A percentile compares a stretch with the other conserved stretches of the same genome.
Conservation (phyloP, 1,140 invertebrate genomes). For the Drosophila lini region DNA sequence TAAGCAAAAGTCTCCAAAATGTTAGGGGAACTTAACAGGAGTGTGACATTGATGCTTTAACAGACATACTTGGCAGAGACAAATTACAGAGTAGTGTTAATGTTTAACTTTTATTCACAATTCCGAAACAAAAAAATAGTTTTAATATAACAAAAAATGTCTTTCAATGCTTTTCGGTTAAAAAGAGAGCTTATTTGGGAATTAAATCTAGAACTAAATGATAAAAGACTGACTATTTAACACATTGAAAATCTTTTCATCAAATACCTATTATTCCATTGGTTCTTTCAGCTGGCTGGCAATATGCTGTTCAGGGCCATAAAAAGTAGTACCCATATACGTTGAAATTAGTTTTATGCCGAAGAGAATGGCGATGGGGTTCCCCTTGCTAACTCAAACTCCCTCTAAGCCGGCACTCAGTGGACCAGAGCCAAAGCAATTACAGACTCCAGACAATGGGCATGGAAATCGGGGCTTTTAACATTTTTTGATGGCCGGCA, state of each 20-base stretch:
- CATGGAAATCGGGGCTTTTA: slow-evolving; percentile 69
- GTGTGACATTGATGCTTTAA: background rate
- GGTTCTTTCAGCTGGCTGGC: background rate
- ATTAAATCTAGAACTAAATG: background rate
- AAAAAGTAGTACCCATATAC: slow-evolving; percentile 5
- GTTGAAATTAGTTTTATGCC: slow-evolving; percentile 30
- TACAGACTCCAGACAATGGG: slow-evolving; percentile 67
- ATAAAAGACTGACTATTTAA: background rate
- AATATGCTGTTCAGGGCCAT: background rate
- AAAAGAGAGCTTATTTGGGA: too few species aligned
- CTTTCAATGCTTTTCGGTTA: too few species aligned
- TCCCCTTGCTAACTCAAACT: slow-evolving; percentile 12
- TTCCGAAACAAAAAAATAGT: too few species aligned
- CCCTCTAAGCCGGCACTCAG: slow-evolving; percentile 46
- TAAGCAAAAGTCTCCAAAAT: slow-evolving; percentile 39
- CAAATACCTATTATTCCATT: slow-evolving; percentile 11
- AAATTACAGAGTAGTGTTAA: background rate
- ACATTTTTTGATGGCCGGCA: slow-evolving; percentile 74
- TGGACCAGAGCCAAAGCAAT: slow-evolving; percentile 64
- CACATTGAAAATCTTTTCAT: slow-evolving; percentile 4
- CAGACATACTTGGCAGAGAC: background rate
- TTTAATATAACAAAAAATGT: too few species aligned
- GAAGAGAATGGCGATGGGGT: slow-evolving; percentile 9
- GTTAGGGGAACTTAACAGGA: background rate
- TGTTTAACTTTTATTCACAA: background rate